Base-by-base conservation (phyloP, 1,140 invertebrate genomes). In the Drosophila grimshawi region DNA sequence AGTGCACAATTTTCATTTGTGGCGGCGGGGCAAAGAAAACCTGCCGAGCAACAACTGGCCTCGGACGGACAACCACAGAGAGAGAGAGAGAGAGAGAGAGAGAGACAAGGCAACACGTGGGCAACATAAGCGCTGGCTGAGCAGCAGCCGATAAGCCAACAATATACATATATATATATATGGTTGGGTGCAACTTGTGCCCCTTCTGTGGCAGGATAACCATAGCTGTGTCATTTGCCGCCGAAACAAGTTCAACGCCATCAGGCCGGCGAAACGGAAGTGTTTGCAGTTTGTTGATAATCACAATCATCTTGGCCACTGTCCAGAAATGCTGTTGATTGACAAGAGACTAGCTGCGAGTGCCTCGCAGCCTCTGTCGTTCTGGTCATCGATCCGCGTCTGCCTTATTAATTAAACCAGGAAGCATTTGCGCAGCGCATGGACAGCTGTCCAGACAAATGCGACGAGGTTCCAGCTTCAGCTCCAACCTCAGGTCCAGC, bases 1-100 rank as follows among this genome's bases (percentile, higher is more conserved):
- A 88, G 83, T 89, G 85, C 77, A 88, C 88, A 88, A 89, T 88
- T 88, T 89, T 79, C 80, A 89, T 71, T 72, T 72, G 77, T n/a
- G 4, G 8, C 27, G 48, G 29, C 27, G 8, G 27, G 8, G 48
- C 8, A 76, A 79, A 62, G 67, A 89, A 89, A 89, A 88, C 83
- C 81, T 88, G 85, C 85, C 45, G 51, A 49, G 60, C 43, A 59
- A 30, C 70, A 19, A 19, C 19, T 19, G 19, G 19, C 19, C 19
- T 1, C 3, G 32, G 56, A 45, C 48, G 48, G 29, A 10, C n/a
- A 32, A 11, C 33, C n/a, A 19, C 39, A 10, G 10, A 41, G 39
- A 41, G 39, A 10, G 46, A 41, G 43, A 7, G 32, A 45, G 29
- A 37, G 46, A 62, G 49, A 49, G 46, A 60, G 41, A 19, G 19